Conservation (phyloP, 2,797 vertebrate genomes). For the Acanthiza pusilla region DNA sequence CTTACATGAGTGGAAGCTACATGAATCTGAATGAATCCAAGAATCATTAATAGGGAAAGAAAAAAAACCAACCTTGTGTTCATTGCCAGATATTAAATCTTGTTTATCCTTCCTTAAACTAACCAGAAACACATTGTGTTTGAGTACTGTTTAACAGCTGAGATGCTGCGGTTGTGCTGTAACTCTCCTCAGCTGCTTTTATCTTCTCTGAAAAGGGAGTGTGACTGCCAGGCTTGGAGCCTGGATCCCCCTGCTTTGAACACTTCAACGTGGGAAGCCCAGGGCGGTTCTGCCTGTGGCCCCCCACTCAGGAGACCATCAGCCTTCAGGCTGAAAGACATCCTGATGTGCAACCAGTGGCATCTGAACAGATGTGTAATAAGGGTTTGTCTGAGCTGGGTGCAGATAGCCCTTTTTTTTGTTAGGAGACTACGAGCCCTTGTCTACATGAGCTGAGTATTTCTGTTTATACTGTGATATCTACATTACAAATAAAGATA, state of each 20-base stretch:
- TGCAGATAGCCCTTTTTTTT: neutral
- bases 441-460: neutral
- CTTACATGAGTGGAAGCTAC: constrained; percentile 63
- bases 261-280: neutral
- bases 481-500: neutral
- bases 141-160: constrained; percentile 56
- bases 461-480: neutral
- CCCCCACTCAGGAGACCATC: neutral
- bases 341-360: neutral
- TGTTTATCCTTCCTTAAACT: constrained; percentile 76
- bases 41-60: constrained; percentile 39
- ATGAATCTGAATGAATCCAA: constrained; percentile 67
- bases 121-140: constrained; percentile 75
- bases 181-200: constrained; percentile 32
- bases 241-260: neutral
- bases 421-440: neutral
- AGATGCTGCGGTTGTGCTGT: constrained; percentile 36
- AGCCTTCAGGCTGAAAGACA: neutral
- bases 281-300: neutral
- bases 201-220: constrained; percentile 4
- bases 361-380: neutral
- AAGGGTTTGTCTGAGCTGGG: neutral
- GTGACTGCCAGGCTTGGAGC: neutral
- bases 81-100: constrained; percentile 73
- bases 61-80: constrained; percentile 14